Base-by-base conservation (phyloP, 1,140 invertebrate species). In the Rhagoletis pomonella region DNA sequence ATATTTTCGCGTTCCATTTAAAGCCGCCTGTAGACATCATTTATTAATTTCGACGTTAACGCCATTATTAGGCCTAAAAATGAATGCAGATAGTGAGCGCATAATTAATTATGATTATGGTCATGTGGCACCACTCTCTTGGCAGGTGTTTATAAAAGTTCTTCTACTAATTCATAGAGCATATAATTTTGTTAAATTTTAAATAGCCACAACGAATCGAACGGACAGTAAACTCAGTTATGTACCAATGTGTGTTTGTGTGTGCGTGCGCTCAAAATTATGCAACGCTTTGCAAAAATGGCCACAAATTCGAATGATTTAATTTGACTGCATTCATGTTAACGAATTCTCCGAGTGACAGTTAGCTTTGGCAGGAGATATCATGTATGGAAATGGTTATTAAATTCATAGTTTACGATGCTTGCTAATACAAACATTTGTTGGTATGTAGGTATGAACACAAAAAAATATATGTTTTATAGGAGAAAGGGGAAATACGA, bases 71-170 rank as follows among this genome's bases (percentile, higher is more conserved):
- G 44, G 7, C 55, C 7, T 62, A 62, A 4, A 81, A 55, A 55
- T 81, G 73, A 81, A 55, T 55, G 47, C 73, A n/a, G 73, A 50
- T 81, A 81, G 47, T 42, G 14, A 12, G 47, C 73, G 73, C n/a
- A 81, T 55, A 81, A 81, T 81, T 55, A 81, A 81, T 81, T 81
- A 81, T 81, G 42, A 81, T 81, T 55, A 81, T 55, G 73, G 47
- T 29, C 29, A 81, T 50, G 73, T 29, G 47, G 73, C 73, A 81
- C 19, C 73, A 81, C 44, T 7, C 73, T 50, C 29, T 81, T 81
- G 73, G 47, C 73, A 81, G 73, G 47, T 81, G 19, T 55, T 81
- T 81, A 58, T 81, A 29, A 81, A 81, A 81, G 47, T 47, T 58
- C 47, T 55, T 29, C 50, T 5, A 81, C 73, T n/a, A 81, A 50